A percentile compares a stretch with the other conserved stretches of the same genome.
Evolutionary conservation across 2,888 invertebrate genomes (phyloP).

Genomic region (Dermolepida albohirtum): DNA sequence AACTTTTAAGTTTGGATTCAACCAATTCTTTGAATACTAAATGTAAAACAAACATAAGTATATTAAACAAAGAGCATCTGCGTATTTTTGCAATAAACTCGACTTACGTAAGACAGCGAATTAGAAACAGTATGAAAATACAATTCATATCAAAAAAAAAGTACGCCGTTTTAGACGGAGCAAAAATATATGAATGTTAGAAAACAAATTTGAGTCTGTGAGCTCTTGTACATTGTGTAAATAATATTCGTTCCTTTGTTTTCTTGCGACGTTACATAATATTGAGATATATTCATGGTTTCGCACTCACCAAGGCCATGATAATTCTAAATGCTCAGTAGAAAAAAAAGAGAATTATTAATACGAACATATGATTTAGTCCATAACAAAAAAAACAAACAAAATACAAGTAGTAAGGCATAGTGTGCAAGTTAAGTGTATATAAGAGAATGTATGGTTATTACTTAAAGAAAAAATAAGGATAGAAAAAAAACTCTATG

Average conservation of each 20-base stretch:
- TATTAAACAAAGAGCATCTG: constrained; percentile 20
- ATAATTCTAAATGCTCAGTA: constrained; percentile 66
- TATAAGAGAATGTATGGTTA: constrained; percentile 53
- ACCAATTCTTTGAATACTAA: no score
- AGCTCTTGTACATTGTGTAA: constrained; percentile 22
- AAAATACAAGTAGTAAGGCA: constrained; percentile 54
- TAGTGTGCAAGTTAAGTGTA: constrained; percentile 62
- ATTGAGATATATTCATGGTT: constrained; percentile 12
- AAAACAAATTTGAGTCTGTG: constrained; percentile 9
- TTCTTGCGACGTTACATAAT: constrained; percentile 13
- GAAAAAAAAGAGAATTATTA: constrained; percentile 42
- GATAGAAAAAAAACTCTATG: constrained; percentile 35
- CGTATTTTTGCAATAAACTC: constrained; percentile 23
- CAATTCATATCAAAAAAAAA: constrained; percentile 21
- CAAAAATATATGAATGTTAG: constrained; percentile 6
- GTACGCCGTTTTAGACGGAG: constrained; percentile 1
- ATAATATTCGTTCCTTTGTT: constrained; percentile 15
- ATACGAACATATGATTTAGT: constrained; percentile 50
- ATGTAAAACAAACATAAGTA: no score
- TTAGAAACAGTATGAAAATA: constrained; percentile 11
- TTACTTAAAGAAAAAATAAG: constrained; percentile 38
- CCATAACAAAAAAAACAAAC: constrained; percentile 46
- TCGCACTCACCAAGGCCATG: constrained; percentile 48
- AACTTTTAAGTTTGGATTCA: no score
- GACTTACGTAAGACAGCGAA: constrained; percentile 20